Evolutionary conservation across 2,888 invertebrate species (phyloP).

Genomic region (Erebia aethiops): DNA sequence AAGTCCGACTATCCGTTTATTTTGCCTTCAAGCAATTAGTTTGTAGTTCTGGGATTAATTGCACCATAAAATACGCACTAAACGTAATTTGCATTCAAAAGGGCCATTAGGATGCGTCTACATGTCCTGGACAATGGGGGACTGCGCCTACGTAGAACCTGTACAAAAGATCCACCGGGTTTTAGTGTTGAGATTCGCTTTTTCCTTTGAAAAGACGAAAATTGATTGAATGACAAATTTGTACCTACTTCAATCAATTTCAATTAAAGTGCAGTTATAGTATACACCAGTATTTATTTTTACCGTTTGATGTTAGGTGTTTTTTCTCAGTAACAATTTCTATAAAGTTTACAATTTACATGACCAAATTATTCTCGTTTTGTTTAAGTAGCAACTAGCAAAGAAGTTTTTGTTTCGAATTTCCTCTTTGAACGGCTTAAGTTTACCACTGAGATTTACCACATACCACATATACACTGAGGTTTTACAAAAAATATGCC

Average conservation of each 20-base stretch:
- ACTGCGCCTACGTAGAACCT: conserved; percentile 35
- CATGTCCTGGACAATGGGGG: conserved; percentile 39
- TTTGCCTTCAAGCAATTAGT: conserved; percentile 46
- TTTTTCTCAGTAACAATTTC: no score
- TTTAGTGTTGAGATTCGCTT: conserved; percentile 18
- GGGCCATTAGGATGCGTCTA: conserved; percentile 44
- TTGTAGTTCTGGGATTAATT: conserved; percentile 51
- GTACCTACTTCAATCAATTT: neutral
- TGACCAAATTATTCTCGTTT: no score
- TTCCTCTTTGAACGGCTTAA: no score
- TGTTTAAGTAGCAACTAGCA: no score
- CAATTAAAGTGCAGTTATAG: neutral
- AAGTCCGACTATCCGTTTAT: conserved; percentile 28
- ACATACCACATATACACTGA: no score
- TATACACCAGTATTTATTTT: no score
- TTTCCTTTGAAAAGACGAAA: conserved; percentile 13
- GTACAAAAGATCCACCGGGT: conserved; percentile 29
- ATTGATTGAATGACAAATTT: conserved; percentile 23
- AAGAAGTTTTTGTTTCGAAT: no score
- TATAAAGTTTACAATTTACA: no score
- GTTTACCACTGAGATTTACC: no score
- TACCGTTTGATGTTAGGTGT: no score
- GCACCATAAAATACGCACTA: conserved; percentile 50
- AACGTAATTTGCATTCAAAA: conserved; percentile 48
- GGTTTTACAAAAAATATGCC: no score